phyloP scores from a whole-genome alignment of 2,888 invertebrate genomes.

The Schizotus pectinicornis region DNA sequence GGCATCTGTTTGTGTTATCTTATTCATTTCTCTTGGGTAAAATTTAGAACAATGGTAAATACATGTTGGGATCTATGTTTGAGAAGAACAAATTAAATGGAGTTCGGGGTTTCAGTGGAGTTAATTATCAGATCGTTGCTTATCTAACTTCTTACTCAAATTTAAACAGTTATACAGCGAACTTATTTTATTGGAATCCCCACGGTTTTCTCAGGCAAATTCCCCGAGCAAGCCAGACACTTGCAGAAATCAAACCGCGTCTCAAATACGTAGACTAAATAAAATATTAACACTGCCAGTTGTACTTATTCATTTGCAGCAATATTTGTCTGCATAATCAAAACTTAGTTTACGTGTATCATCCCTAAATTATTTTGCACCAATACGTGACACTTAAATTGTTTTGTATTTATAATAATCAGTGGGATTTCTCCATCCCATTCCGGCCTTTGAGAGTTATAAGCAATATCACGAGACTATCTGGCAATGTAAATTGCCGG shows the following conservation, averaged over 20 bases:
- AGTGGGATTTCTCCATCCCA: too few relatives aligned
- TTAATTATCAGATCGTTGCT: conserved; percentile 38
- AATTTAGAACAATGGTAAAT: conserved; percentile 38
- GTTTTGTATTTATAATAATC: too few relatives aligned
- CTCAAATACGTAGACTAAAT: conserved; percentile 12
- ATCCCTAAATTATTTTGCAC: too few relatives aligned
- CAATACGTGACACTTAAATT: too few relatives aligned
- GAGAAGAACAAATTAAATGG: conserved; percentile 37
- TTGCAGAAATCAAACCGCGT: conserved; percentile 8
- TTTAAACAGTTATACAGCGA: conserved; percentile 24
- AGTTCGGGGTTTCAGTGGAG: conserved; percentile 32
- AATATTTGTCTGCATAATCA: too few relatives aligned
- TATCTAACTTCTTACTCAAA: conserved; percentile 35
- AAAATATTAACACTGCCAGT: too few relatives aligned
- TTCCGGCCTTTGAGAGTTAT: too few relatives aligned
- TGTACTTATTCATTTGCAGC: too few relatives aligned
- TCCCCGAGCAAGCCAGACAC: neutral
- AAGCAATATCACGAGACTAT: too few relatives aligned
- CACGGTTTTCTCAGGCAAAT: conserved; percentile 4
- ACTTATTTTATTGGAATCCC: conserved; percentile 11
- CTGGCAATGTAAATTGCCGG: too few relatives aligned
- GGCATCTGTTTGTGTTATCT: conserved; percentile 31
- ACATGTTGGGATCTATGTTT: conserved; percentile 32
- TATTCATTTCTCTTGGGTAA: conserved; percentile 33
- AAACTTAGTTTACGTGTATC: too few relatives aligned